phyloP scores from a whole-genome alignment of 2,113 vertebrate genomes.

The Toxotes jaculatrix region DNA sequence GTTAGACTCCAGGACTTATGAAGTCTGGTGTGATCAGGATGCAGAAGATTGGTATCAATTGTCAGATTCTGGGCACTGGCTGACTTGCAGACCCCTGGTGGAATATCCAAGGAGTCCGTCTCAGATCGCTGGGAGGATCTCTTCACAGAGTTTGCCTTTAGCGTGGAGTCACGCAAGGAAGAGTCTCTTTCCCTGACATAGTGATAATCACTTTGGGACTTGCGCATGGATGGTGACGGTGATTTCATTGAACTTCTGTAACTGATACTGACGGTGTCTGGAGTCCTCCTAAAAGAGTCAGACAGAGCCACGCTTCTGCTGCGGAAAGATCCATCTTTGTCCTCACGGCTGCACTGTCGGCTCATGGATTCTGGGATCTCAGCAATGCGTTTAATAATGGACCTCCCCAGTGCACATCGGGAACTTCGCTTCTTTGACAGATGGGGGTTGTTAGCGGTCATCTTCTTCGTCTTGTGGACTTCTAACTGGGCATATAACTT shows the following conservation, averaged over 20 bases:
- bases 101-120: slow-evolving; percentile 83
- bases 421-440: slow-evolving; percentile 89
- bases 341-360: slow-evolving; percentile 85
- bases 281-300: slow-evolving; percentile 78
- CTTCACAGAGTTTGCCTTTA: slow-evolving; percentile 69
- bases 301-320: slow-evolving; percentile 68
- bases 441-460: slow-evolving; percentile 93
- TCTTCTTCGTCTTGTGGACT: slow-evolving; percentile 91
- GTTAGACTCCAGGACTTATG: slow-evolving; percentile 89
- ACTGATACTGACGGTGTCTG: slow-evolving; percentile 68
- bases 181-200: slow-evolving; percentile 73
- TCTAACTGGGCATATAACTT: slow-evolving; percentile 95
- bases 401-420: slow-evolving; percentile 85
- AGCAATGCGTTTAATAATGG: slow-evolving; percentile 83
- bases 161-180: slow-evolving; percentile 75
- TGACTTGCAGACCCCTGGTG: slow-evolving; percentile 88
- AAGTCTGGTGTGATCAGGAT: slow-evolving; percentile 79
- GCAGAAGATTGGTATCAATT: slow-evolving; percentile 81
- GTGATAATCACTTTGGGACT: slow-evolving; percentile 85
- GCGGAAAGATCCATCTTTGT: slow-evolving; percentile 80
- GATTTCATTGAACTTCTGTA: slow-evolving; percentile 77
- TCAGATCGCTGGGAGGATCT: slow-evolving; percentile 76
- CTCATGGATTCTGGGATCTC: slow-evolving; percentile 87
- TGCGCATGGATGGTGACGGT: slow-evolving; percentile 69
- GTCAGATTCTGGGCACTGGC: slow-evolving; percentile 92